phyloP scores from a whole-genome alignment of 1,140 invertebrate genomes.

The Leptinotarsa texana region DNA sequence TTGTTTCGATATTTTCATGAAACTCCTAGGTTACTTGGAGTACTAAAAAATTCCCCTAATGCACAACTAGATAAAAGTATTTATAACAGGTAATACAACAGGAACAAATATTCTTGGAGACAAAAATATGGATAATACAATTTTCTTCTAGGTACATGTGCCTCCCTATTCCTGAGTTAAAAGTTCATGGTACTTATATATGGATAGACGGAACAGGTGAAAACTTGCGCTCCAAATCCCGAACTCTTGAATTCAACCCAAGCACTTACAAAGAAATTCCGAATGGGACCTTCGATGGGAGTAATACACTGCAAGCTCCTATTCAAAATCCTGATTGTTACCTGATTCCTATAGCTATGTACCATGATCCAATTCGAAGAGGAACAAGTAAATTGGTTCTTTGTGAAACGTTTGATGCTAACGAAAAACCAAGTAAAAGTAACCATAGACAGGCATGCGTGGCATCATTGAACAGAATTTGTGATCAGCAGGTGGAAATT shows the following conservation, averaged over 20 bases:
- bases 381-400: conserved; percentile 90
- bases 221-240: conserved; percentile 64
- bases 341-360: conserved; percentile 85
- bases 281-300: conserved; percentile 95
- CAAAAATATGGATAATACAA: too few relatives aligned
- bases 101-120: too few relatives aligned
- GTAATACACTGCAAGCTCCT: conserved; percentile 79
- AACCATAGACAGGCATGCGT: conserved; percentile 79
- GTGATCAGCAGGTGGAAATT: conserved; percentile 88
- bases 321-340: conserved; percentile 87
- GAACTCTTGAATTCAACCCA: conserved; percentile 39
- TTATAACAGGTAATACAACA: conserved; percentile 1
- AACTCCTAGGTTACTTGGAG: neutral
- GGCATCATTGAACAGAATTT: conserved; percentile 74
- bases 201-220: conserved; percentile 91
- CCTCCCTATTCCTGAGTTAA: conserved; percentile 70
- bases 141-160: conserved; percentile 65
- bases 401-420: conserved; percentile 77
- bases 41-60: conserved; percentile 2
- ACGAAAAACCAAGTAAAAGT: conserved; percentile 61
- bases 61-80: conserved; percentile 5
- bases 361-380: conserved; percentile 89
- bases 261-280: conserved; percentile 74
- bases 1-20: neutral
- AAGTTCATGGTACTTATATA: conserved; percentile 77